Evolutionary conservation across 2,797 vertebrate genomes (phyloP), one percentile per base, ranked within the genome.

Genomic region (Mus caroli): DNA sequence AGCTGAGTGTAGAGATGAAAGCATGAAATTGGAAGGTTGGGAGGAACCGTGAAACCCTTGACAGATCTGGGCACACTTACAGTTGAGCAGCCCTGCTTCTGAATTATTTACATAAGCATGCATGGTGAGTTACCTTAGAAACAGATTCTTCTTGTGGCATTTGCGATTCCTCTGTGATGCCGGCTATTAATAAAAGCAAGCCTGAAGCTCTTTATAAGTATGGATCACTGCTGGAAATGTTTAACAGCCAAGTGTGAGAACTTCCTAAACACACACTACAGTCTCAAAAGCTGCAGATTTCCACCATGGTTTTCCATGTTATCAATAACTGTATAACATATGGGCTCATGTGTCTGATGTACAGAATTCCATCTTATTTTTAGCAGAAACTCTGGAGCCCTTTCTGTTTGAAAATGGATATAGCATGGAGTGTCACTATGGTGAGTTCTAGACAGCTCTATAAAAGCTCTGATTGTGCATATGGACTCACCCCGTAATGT

Each of bases 141-240:
- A 96, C 94, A 96, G 93, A 94, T 52, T 97, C 54, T 95, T 96
- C 94, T 89, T 88, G 84, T 94, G 89, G 89, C 71, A 94, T 97
- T 91, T 94, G 90, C 85, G 86, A 62, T 95, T 97, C 95, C 84
- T 94, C 69, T 91, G 50, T 97, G 92, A 86, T 96, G 24, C 67
- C 64, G 37, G 84, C 92, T 96, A 90, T 94, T 97, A 97, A 96
- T 97, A 97, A 97, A 92, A 88, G 93, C 82, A 77, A 94, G 94
- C 76, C 24, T 1, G 79, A 95, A 73, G 88, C 34, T 85, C 76
- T 96, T 50, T 83, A 19, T 73, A 91, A 93, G 76, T 82, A 85
- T 89, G 62, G 93, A 87, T 92, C 95, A 52, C 88, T 92, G 69
- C 84, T 82, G 86, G 88, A 94, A 92, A 95, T 94, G 77, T 96